phyloP scores from a whole-genome alignment of 2,888 invertebrate genomes.

The Pachymerium ferrugineum region DNA sequence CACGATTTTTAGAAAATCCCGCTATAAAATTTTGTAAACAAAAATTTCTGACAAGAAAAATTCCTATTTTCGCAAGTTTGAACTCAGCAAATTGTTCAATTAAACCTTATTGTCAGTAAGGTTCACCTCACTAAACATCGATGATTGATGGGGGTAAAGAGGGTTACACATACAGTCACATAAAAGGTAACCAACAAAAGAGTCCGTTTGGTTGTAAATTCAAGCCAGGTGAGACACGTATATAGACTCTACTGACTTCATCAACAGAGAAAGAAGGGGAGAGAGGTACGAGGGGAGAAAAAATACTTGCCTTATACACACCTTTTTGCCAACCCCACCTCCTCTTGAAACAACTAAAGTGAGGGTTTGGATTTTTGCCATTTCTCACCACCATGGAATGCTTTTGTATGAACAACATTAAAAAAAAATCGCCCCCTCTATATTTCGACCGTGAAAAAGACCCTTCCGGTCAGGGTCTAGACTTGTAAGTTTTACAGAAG shows the following conservation, averaged over 20 bases:
- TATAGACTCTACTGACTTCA: constrained; percentile 3
- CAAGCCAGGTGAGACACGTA: neutral
- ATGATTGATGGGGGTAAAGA: neutral
- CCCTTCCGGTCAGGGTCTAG: no score
- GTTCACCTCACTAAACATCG: neutral
- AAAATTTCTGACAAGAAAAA: no score
- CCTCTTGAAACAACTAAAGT: neutral
- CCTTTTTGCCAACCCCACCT: neutral
- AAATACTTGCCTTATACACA: neutral
- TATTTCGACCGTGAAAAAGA: no score
- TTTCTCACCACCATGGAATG: neutral
- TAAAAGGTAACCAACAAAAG: neutral
- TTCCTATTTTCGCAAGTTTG: no score
- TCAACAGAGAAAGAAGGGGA: no score
- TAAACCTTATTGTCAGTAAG: neutral
- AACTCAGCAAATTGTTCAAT: constrained; percentile 7
- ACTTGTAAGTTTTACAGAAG: no score
- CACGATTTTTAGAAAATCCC: no score
- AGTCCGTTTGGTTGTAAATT: neutral
- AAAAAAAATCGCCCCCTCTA: no score
- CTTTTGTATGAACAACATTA: neutral
- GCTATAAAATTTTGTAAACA: no score
- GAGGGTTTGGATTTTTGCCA: neutral
- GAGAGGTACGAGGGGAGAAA: no score
- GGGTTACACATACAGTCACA: neutral